phyloP scores from a whole-genome alignment of 2,797 vertebrate species.

The Hapalemur alaotrensis region DNA sequence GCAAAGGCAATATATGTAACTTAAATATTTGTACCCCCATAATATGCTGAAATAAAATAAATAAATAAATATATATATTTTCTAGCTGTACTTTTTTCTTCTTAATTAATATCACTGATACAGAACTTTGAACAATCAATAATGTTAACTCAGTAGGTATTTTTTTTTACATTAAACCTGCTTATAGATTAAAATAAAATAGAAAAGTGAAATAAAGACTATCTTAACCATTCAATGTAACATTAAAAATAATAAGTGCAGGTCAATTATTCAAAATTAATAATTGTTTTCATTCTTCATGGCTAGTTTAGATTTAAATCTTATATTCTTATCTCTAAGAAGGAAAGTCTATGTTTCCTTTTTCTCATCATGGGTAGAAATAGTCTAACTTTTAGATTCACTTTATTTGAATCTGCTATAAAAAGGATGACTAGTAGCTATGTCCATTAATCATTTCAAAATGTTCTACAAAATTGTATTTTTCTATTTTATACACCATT shows the following conservation, averaged over 20 bases:
- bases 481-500: background rate
- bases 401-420: background rate
- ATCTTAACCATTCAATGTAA: background rate
- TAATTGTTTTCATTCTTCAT: background rate
- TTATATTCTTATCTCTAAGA: background rate
- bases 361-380: background rate
- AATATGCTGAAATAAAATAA: no score
- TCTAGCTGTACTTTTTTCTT: background rate
- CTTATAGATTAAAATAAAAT: background rate
- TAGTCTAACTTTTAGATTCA: background rate
- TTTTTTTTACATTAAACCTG: background rate
- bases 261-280: background rate
- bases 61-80: no score
- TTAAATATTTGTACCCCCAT: no score
- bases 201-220: background rate
- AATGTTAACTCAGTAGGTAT: background rate
- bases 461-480: background rate
- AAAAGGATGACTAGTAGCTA: background rate
- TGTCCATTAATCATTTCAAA: constrained; percentile 29
- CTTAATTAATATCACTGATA: background rate
- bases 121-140: background rate
- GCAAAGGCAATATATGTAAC: no score
- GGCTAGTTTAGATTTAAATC: background rate
- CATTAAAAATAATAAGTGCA: constrained; percentile 2
- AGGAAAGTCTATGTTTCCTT: background rate